phyloP scores from a whole-genome alignment of 2,113 vertebrate species.

The Mionectes macconnelli region DNA sequence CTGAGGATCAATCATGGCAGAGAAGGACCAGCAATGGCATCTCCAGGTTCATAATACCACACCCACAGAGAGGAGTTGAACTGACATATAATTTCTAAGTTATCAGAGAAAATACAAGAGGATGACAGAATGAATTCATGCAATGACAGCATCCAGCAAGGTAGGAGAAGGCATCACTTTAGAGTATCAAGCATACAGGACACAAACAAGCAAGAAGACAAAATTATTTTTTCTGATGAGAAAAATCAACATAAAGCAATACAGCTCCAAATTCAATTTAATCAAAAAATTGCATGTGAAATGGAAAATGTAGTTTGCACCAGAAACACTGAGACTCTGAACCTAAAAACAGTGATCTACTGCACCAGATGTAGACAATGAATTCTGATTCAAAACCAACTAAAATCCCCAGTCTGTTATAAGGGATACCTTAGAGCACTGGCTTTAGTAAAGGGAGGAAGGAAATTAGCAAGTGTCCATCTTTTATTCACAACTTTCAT shows the following conservation, averaged over 20 bases:
- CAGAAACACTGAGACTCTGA: background rate
- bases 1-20: background rate
- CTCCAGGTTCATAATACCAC: background rate
- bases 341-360: background rate
- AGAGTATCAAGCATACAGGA: background rate
- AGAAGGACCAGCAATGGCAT: background rate
- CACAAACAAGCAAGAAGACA: background rate
- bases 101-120: background rate
- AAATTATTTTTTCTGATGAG: background rate
- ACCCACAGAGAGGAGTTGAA: background rate
- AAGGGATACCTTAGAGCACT: background rate
- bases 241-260: background rate
- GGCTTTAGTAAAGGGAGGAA: background rate
- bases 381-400: background rate
- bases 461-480: background rate
- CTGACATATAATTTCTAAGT: background rate
- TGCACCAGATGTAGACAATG: background rate
- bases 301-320: background rate
- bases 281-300: background rate
- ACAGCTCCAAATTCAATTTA: background rate
- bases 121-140: background rate
- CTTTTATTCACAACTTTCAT: background rate
- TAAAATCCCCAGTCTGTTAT: background rate
- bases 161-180: background rate
- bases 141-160: background rate